Evolutionary conservation across 2,113 vertebrate genomes (phyloP).

Genomic region (Syrrhaptes paradoxus): DNA sequence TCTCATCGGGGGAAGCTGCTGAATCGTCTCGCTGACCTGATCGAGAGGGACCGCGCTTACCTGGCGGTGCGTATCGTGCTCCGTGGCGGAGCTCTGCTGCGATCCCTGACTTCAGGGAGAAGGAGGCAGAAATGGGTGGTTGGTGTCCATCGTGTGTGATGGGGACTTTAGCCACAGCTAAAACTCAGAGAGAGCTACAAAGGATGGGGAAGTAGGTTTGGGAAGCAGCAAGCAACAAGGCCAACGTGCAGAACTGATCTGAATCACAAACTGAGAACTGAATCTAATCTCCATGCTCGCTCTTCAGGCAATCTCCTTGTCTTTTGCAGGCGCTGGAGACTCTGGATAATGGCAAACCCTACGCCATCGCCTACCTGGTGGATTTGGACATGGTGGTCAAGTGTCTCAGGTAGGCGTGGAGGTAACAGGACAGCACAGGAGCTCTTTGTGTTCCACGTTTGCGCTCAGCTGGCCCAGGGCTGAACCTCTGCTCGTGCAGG

Average conservation of each 20-base stretch:
- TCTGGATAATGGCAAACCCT: slow-evolving; percentile 95
- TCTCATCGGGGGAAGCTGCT: slow-evolving; percentile 88
- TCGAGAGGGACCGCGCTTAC: slow-evolving; percentile 90
- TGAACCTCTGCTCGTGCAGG: not conserved
- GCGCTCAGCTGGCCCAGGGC: not conserved
- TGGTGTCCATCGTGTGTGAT: fast-evolving
- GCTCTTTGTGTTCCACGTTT: fast-evolving
- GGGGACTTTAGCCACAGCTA: not conserved
- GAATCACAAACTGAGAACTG: not conserved
- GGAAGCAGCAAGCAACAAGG: not conserved
- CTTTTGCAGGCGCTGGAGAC: slow-evolving; percentile 89
- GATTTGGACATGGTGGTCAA: slow-evolving; percentile 91
- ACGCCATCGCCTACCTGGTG: slow-evolving; percentile 83
- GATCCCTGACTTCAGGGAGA: fast-evolving
- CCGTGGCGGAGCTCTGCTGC: not conserved
- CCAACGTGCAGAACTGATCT: fast-evolving
- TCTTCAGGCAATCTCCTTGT: not conserved
- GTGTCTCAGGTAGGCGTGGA: slow-evolving; percentile 80
- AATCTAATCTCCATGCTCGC: fast-evolving
- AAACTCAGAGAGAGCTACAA: not conserved
- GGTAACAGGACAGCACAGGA: not conserved
- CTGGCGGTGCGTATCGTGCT: slow-evolving; percentile 81
- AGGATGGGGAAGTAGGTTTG: not conserved
- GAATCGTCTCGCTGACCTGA: slow-evolving; percentile 85
- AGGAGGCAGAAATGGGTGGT: not conserved